Conservation (phyloP, 2,888 invertebrate species). For the Hydraecia micacea region DNA sequence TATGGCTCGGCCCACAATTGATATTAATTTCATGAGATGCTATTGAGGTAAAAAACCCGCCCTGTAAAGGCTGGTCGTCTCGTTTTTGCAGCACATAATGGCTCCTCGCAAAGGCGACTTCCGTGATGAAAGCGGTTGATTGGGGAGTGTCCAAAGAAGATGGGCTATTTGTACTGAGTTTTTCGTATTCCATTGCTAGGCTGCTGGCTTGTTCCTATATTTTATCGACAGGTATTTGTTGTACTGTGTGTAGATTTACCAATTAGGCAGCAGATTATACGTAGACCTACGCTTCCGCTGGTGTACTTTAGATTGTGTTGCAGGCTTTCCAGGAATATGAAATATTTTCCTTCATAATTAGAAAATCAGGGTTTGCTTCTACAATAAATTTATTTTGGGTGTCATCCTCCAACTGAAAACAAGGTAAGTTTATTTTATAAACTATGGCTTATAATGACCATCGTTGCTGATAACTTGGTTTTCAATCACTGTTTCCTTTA, state of each 20-base stretch:
- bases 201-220: conserved; percentile 16
- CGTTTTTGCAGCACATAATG: conserved; percentile 59
- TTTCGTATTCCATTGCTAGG: conserved; percentile 30
- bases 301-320: not conserved
- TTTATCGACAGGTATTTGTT: conserved; percentile 20
- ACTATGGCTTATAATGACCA: not conserved
- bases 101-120: conserved; percentile 44
- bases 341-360: not conserved
- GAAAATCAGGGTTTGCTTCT: not conserved
- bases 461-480: too few relatives aligned
- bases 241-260: conserved; percentile 17
- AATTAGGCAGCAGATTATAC: conserved; percentile 1
- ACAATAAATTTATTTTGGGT: not conserved
- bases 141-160: conserved; percentile 50
- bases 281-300: not conserved
- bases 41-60: conserved; percentile 76
- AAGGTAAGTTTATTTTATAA: not conserved
- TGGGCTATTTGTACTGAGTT: conserved; percentile 42
- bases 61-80: conserved; percentile 35
- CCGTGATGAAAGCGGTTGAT: conserved; percentile 59
- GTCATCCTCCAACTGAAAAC: not conserved
- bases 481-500: not conserved
- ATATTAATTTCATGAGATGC: conserved; percentile 85
- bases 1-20: conserved; percentile 79
- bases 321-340: not conserved